Conservation (phyloP, 1,140 invertebrate species). For the Aphaenogaster rudis region DNA sequence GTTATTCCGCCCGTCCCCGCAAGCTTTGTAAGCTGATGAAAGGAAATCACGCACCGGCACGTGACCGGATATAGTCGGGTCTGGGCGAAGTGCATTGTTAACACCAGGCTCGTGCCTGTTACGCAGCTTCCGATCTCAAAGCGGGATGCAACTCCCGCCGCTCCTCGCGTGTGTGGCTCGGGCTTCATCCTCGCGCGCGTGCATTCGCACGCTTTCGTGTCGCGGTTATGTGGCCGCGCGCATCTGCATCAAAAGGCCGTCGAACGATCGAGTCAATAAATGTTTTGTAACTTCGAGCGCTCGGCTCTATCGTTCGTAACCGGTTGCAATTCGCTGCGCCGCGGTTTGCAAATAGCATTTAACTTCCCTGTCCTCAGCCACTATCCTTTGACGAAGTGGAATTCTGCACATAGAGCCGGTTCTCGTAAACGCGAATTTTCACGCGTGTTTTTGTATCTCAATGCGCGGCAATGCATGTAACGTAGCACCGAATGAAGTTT, state of each 20-base stretch:
- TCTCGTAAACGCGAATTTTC: background rate
- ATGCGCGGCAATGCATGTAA: background rate
- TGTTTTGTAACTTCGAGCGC: constrained; percentile 43
- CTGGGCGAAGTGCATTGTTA: constrained; percentile 79
- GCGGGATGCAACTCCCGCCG: constrained; percentile 71
- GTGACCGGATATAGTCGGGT: constrained; percentile 73
- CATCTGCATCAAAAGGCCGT: constrained; percentile 37
- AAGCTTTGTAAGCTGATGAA: constrained; percentile 74
- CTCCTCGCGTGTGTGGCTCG: background rate
- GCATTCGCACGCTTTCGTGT: constrained; percentile 19
- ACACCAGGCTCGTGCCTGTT: constrained; percentile 68
- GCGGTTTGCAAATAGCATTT: constrained; percentile 40
- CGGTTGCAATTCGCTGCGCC: background rate
- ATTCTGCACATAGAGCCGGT: background rate
- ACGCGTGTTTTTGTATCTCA: background rate
- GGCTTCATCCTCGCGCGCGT: constrained; percentile 23
- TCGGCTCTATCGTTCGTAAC: constrained; percentile 2
- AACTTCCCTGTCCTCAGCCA: background rate
- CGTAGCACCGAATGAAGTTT: background rate
- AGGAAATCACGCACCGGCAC: constrained; percentile 75
- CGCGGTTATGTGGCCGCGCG: constrained; percentile 27
- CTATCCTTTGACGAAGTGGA: background rate
- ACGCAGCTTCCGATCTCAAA: constrained; percentile 78
- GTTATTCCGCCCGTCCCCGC: constrained; percentile 27
- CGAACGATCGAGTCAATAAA: constrained; percentile 43